Base-by-base conservation (phyloP, 2,888 invertebrate species). In the Bombyx huttoni region DNA sequence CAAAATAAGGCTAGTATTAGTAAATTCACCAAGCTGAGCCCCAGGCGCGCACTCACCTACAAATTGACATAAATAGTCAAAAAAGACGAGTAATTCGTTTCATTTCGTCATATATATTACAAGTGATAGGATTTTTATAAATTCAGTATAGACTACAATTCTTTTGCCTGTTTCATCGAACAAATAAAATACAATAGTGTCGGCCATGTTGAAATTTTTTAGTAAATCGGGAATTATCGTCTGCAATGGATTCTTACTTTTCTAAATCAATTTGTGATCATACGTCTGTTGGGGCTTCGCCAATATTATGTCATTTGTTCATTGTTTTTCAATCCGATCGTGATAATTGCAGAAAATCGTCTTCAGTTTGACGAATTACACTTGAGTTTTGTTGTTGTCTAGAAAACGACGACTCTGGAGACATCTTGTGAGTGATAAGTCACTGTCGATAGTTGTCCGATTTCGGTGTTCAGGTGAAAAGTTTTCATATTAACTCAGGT, bases 201-300 rank as follows among this genome's bases (percentile, higher is more conserved):
- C 73, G 56, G 83, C 87, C 86, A 87, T 87, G 71, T 85, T 86
- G 69, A 59, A 74, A 67, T 63, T 69, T 70, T 61, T 78, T 79
- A 84, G 81, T 85, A 70, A 79, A 74, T 81, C 74, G 73, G 73
- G 78, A 83, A 85, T 78, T 86, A 82, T 81, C 85, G 80, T 79
- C 81, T 84, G 88, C 89, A 73, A 89, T 89, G 89, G 89, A 88
- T 89, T 87, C 86, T 73, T 73, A 86, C 77, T 87, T 84, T 88
- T 81, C 75, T 81, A 72, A 78, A 79, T 77, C 82, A 76, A 85
- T 79, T 78, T 86, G 81, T 75, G 80, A 81, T 77, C 73, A 71
- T 78, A 79, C 73, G 78, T 81, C 80, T 71, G 75, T 81, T 82
- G 87, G 75, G 73, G 80, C 76, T 79, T 81, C 80, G 73, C 81